Evolutionary conservation across 2,113 vertebrate genomes (phyloP), one percentile per base, ranked within the genome.

Genomic region (Mixornis gularis): DNA sequence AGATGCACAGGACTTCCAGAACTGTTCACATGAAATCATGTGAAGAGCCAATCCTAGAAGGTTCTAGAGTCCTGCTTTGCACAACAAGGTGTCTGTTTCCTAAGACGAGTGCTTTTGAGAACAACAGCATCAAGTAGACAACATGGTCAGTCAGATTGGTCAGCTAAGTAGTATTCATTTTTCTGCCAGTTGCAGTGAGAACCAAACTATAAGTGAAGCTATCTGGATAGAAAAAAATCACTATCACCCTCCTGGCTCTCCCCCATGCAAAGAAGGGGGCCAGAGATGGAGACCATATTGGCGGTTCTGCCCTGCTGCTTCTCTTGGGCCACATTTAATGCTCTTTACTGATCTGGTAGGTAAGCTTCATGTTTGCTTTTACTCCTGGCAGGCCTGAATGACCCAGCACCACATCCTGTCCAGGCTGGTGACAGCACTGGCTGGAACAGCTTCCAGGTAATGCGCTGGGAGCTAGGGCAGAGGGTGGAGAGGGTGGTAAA

Each of bases 401-500:
- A 99, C 85, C 98, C 97, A 79, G 94, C 97, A 3, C 97, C 98
- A 3, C 56, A 97, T 60, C 59, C 97, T 60, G 84, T 91, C 79
- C 98, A 98, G 38, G 96, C 97, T 26, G 94, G 96, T 84, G 99
- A 99, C 44, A 89, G 87, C 27, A 92, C 97, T 7, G 97, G 97
- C 58, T 99, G 99, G 99, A 98, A 98, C 95, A 97, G 97, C 80
- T 99, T 99, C 94, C 99, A 99, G 98, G 99, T 99, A 97, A 84
- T 20, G 6, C 7, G 0, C 69, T 69, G n/a, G 34, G 85, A 91
- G 32, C 64, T 24, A 17, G 18, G n/a, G 30, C n/a, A 53, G 56
- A 58, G 38, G 16, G 11, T 71, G 43, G 36, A 43, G 12, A 46
- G 32, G 13, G 51, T 51, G 52, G 25, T 32, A 30, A 58, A 83